phyloP scores from a whole-genome alignment of 2,888 invertebrate genomes.

The Lacanobia oleracea region DNA sequence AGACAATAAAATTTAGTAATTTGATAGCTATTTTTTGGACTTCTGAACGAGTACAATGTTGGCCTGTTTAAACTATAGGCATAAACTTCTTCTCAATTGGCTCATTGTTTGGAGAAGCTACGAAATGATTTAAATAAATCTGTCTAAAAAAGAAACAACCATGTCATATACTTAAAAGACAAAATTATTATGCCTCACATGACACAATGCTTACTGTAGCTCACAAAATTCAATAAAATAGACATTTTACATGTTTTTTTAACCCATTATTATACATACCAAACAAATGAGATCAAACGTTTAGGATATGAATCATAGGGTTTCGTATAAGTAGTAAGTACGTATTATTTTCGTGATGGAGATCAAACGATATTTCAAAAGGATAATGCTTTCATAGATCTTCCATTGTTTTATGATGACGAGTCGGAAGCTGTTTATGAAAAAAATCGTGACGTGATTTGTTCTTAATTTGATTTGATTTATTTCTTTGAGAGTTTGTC shows the following conservation, averaged over 20 bases:
- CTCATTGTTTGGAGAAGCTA: background rate
- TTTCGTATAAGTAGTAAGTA: conserved; percentile 12
- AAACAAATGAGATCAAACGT: conserved; percentile 47
- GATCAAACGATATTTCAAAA: conserved; percentile 47
- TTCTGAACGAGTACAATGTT: background rate
- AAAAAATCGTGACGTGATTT: background rate
- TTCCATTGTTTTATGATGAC: conserved; percentile 30
- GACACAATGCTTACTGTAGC: background rate
- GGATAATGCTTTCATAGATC: conserved; percentile 24
- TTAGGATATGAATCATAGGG: conserved; percentile 32
- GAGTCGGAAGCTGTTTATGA: background rate
- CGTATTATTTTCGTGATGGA: conserved; percentile 28
- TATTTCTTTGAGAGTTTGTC: background rate
- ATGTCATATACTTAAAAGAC: background rate
- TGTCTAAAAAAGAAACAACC: background rate
- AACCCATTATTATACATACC: conserved; percentile 13
- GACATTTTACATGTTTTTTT: conserved; percentile 11
- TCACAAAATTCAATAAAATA: conserved; percentile 13
- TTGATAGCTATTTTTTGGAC: background rate
- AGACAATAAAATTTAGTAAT: background rate
- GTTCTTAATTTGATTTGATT: conserved; percentile 6
- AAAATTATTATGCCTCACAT: background rate
- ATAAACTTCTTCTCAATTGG: background rate
- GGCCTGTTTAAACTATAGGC: background rate
- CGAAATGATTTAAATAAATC: no score